Evolutionary conservation across 1,140 invertebrate species (phyloP).

Genomic region (Drosophila leontia): DNA sequence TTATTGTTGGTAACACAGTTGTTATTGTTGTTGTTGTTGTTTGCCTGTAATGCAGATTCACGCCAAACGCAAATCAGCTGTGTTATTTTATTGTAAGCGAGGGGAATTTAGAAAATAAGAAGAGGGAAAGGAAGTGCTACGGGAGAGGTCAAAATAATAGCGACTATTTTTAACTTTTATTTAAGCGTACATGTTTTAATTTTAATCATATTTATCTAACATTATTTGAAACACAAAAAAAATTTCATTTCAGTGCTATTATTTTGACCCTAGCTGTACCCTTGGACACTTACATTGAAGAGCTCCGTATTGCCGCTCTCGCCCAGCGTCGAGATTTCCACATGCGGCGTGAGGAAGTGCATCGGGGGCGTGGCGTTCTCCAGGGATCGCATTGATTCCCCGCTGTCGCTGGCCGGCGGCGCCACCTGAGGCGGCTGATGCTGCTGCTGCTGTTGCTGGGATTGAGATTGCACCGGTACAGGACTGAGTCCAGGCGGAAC

Average conservation of each 20-base stretch:
- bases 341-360: conserved; percentile 95
- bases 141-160: background rate
- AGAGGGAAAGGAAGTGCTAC: background rate
- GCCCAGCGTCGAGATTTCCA: conserved; percentile 93
- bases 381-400: conserved; percentile 91
- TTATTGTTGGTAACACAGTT: conserved; percentile 27
- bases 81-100: conserved; percentile 48
- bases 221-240: background rate
- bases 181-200: no score
- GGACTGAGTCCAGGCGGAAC: conserved; percentile 68
- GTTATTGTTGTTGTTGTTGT: conserved; percentile 58
- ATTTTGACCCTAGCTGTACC: background rate
- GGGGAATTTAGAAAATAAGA: conserved; percentile 1
- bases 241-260: background rate
- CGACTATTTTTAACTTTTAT: no score
- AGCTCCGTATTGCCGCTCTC: conserved; percentile 86
- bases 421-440: conserved; percentile 77
- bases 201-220: no score
- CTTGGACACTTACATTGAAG: conserved; percentile 74
- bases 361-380: conserved; percentile 94
- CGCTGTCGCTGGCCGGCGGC: conserved; percentile 89
- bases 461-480: conserved; percentile 66
- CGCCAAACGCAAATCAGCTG: conserved; percentile 84
- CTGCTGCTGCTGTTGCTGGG: conserved; percentile 63
- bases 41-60: conserved; percentile 84